A percentile compares a stretch with the other conserved stretches of the same genome.
These are phyloP conservation scores for Formica aserva DNA, from an alignment of 2,888 invertebrate genomes.

Conservation along the genomic window DNA sequence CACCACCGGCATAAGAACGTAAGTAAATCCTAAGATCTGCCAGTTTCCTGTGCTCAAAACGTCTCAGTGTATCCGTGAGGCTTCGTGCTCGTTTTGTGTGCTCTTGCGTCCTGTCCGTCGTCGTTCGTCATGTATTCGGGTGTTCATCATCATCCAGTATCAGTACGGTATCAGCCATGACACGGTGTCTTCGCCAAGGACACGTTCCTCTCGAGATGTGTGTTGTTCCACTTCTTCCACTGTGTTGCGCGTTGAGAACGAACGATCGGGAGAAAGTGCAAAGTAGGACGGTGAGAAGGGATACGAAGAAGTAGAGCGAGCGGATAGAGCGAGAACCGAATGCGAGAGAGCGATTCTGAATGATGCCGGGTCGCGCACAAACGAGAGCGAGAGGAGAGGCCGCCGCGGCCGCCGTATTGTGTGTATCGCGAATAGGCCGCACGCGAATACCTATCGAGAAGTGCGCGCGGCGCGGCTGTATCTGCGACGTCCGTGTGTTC, in stretches of 20 bases:
- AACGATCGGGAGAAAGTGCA: not conserved
- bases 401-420: constrained; percentile 42
- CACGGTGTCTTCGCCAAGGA: constrained; percentile 11
- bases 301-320: constrained; percentile 10
- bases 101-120: not conserved
- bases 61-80: not conserved
- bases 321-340: constrained; percentile 48
- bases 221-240: not conserved
- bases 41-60: constrained; percentile 3
- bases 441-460: constrained; percentile 52
- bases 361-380: constrained; percentile 14
- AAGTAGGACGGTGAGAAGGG: constrained; percentile 19
- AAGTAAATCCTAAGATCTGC: not conserved
- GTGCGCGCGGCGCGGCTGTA: constrained; percentile 43
- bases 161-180: not conserved
- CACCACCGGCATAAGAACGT: constrained; percentile 36
- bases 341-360: constrained; percentile 33
- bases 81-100: not conserved
- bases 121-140: constrained; percentile 28
- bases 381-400: constrained; percentile 43
- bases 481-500: constrained; percentile 43
- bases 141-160: constrained; percentile 17
- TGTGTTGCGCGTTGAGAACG: constrained; percentile 28
- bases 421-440: constrained; percentile 56
- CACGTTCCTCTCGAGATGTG: not conserved